Evolutionary conservation across 2,113 vertebrate species (phyloP).

Genomic region (Oryzias curvinotus): DNA sequence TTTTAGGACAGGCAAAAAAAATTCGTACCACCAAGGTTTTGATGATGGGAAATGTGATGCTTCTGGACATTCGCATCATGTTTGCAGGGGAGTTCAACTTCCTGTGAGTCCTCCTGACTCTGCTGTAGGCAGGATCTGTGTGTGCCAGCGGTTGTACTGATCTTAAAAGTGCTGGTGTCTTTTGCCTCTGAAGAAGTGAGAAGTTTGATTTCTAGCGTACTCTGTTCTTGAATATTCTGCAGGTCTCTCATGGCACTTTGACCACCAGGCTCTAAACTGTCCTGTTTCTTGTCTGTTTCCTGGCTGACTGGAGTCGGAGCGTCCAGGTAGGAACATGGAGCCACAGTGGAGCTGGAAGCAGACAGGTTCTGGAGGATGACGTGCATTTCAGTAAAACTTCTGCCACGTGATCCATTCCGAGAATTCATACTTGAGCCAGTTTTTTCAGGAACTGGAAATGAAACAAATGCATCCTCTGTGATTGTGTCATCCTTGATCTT

Average conservation of each 20-base stretch:
- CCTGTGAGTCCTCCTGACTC: slow-evolving; percentile 24
- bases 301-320: slow-evolving; percentile 13
- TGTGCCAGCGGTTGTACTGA: not conserved
- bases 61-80: too few species aligned
- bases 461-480: too few species aligned
- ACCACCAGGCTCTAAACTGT: slow-evolving; percentile 79
- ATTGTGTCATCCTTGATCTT: not conserved
- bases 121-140: slow-evolving; percentile 21
- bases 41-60: slow-evolving; percentile 39
- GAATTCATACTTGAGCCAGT: slow-evolving; percentile 35
- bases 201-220: slow-evolving; percentile 69
- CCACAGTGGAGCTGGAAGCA: slow-evolving; percentile 78
- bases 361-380: slow-evolving; percentile 81
- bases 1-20: not conserved
- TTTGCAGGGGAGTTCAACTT: slow-evolving; percentile 2
- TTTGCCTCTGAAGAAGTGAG: slow-evolving; percentile 3
- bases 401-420: slow-evolving; percentile 35
- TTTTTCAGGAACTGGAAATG: slow-evolving; percentile 71
- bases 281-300: slow-evolving; percentile 78
- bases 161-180: not conserved
- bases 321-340: slow-evolving; percentile 67
- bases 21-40: slow-evolving; percentile 77
- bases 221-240: slow-evolving; percentile 73
- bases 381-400: slow-evolving; percentile 37
- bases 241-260: slow-evolving; percentile 38